Conservation (phyloP, 2,113 vertebrate species). For the Argyrosomus japonicus region DNA sequence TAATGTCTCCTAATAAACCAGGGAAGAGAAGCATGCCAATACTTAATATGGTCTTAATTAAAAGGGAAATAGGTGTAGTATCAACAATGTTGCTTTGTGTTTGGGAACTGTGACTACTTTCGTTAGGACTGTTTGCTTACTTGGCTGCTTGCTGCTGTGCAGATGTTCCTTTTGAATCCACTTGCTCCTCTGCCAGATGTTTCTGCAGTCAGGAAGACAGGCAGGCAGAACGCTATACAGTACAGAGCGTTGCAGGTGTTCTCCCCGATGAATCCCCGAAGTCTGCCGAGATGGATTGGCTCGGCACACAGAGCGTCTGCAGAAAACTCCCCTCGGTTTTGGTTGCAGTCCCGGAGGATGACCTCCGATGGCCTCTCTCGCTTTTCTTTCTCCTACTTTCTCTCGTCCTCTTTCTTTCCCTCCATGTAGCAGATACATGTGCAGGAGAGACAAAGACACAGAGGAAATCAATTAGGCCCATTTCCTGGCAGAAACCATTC, state of each 20-base stretch:
- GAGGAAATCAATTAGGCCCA: conserved; percentile 74
- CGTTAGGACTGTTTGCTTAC: conserved; percentile 60
- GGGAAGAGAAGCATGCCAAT: conserved; percentile 38
- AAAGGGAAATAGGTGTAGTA: conserved; percentile 29
- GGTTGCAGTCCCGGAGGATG: conserved; percentile 35
- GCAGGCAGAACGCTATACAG: conserved; percentile 35
- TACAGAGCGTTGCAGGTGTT: conserved; percentile 65
- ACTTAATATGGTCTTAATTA: conserved; percentile 55
- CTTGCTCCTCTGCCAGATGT: conserved; percentile 74
- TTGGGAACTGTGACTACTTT: conserved; percentile 58
- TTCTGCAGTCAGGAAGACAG: conserved; percentile 48
- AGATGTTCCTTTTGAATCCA: conserved; percentile 73
- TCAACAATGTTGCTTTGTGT: conserved; percentile 50
- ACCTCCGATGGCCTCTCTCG: conserved; percentile 49
- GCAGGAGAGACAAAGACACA: conserved; percentile 57
- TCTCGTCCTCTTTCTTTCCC: conserved; percentile 22
- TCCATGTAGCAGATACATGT: conserved; percentile 33
- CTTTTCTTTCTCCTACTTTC: conserved; percentile 24
- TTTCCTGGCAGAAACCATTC: conserved; percentile 52
- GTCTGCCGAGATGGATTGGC: conserved; percentile 58
- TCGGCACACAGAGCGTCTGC: conserved; percentile 27
- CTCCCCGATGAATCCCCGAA: conserved; percentile 48
- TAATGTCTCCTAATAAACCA: conserved; percentile 21
- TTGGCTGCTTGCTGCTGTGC: conserved; percentile 66
- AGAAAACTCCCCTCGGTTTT: conserved; percentile 42